Conservation (phyloP, 2,888 invertebrate species). For the Isoperla grammatica region DNA sequence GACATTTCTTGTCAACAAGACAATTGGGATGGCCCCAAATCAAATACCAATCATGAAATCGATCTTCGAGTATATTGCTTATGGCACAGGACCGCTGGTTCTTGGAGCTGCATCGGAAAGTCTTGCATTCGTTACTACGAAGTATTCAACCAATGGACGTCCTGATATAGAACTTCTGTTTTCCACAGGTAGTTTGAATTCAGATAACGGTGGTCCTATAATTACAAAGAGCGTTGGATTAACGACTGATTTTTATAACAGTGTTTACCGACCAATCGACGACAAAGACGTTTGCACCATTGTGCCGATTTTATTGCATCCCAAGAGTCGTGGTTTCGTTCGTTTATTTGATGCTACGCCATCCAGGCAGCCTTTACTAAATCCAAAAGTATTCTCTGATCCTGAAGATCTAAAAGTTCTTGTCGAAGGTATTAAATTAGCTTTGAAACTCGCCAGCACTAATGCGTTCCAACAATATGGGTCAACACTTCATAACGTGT, state of each 20-base stretch:
- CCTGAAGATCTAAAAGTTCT: slow-evolving; percentile 51
- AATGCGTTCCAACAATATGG: slow-evolving; percentile 76
- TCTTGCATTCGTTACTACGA: slow-evolving; percentile 44
- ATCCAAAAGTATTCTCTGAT: slow-evolving; percentile 53
- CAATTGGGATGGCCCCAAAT: slow-evolving; percentile 36
- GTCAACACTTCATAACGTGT: slow-evolving; percentile 65
- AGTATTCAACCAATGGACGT: slow-evolving; percentile 50
- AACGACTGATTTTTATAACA: slow-evolving; percentile 53
- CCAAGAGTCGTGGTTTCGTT: slow-evolving; percentile 49
- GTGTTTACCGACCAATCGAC: slow-evolving; percentile 50
- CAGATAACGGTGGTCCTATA: slow-evolving; percentile 66
- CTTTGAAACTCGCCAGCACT: slow-evolving; percentile 57
- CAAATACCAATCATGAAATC: slow-evolving; percentile 34
- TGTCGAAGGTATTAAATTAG: slow-evolving; percentile 61
- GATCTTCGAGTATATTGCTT: slow-evolving; percentile 40
- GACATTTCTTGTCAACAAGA: slow-evolving; percentile 39
- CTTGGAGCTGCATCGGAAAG: slow-evolving; percentile 46
- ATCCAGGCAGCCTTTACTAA: slow-evolving; percentile 52
- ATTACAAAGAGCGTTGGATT: slow-evolving; percentile 38
- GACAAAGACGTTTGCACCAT: slow-evolving; percentile 59
- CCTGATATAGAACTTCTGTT: slow-evolving; percentile 78
- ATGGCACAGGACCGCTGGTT: slow-evolving; percentile 41
- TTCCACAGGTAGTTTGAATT: slow-evolving; percentile 68
- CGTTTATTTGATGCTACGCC: slow-evolving; percentile 51
- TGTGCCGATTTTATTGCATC: slow-evolving; percentile 64